Conservation (phyloP, 2,888 invertebrate species). For the Molanna angustata region DNA sequence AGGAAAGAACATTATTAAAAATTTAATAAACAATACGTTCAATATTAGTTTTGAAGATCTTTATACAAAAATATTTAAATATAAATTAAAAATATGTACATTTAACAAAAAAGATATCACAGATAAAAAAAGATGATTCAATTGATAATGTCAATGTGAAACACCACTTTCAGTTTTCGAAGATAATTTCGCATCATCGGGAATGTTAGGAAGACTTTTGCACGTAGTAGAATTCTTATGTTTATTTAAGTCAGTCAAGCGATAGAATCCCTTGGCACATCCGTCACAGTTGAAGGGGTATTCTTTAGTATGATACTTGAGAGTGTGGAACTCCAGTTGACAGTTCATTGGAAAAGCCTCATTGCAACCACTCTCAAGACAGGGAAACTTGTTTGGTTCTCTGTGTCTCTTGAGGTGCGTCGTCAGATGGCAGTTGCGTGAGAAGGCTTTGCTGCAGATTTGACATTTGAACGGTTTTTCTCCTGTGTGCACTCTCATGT, state of each 20-base stretch:
- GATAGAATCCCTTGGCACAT: constrained; percentile 12
- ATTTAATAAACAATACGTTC: too few relatives aligned
- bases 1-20: too few relatives aligned
- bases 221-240: too few relatives aligned
- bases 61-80: too few relatives aligned
- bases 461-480: constrained; percentile 49
- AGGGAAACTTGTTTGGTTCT: constrained; percentile 46
- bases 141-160: too few relatives aligned
- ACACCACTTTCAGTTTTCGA: too few relatives aligned
- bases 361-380: constrained; percentile 45
- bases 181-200: too few relatives aligned
- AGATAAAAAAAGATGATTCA: too few relatives aligned
- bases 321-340: constrained; percentile 49
- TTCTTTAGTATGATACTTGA: constrained; percentile 49
- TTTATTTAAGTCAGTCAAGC: constrained; percentile 8
- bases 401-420: constrained; percentile 47
- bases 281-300: constrained; percentile 46
- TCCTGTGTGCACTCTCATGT: constrained; percentile 58
- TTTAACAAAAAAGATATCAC: too few relatives aligned
- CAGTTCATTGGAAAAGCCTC: constrained; percentile 46
- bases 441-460: constrained; percentile 44
- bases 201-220: too few relatives aligned
- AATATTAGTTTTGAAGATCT: too few relatives aligned
- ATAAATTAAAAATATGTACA: too few relatives aligned
- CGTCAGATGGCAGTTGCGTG: constrained; percentile 43